phyloP scores from a whole-genome alignment of 53 echinoderm and acorn worm genomes.

The Apostichopus leukothele region DNA sequence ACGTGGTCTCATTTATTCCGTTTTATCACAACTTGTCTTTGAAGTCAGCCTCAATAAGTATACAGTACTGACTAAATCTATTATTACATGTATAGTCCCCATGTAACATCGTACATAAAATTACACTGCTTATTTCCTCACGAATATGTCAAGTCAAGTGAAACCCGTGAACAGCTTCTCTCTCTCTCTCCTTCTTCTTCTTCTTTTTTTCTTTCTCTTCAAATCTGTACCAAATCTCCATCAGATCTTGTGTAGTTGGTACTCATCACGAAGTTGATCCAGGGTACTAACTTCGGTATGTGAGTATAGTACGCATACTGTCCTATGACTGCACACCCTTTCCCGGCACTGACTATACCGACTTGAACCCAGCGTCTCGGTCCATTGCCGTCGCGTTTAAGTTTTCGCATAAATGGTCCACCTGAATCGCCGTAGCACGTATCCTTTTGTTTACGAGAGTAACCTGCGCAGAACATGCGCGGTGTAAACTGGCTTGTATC shows the following conservation, averaged over 20 bases:
- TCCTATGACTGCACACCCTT: constrained; percentile 94
- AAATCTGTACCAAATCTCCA: constrained; percentile 66
- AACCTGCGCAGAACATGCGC: constrained; percentile 95
- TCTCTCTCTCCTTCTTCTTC: too few relatives aligned
- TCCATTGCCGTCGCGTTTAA: constrained; percentile 46
- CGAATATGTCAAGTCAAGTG: too few relatives aligned
- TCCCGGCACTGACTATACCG: constrained; percentile 95
- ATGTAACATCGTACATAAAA: too few relatives aligned
- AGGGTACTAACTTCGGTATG: constrained; percentile 79
- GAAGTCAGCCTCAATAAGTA: too few relatives aligned
- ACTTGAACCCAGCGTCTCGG: constrained; percentile 94
- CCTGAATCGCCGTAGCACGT: constrained; percentile 98
- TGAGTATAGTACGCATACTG: constrained; percentile 95
- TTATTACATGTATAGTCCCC: too few relatives aligned
- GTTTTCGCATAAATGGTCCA: constrained; percentile 84
- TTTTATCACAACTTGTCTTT: too few relatives aligned
- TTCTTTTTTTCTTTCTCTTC: too few relatives aligned
- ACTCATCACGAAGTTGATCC: constrained; percentile 78
- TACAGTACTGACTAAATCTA: too few relatives aligned
- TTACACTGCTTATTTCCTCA: too few relatives aligned
- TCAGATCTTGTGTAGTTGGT: constrained; percentile 70
- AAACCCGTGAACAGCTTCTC: too few relatives aligned
- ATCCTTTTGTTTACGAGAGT: constrained; percentile 75
- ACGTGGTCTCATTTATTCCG: too few relatives aligned
- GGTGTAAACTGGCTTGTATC: constrained; percentile 74